phyloP scores from a whole-genome alignment of 1,140 invertebrate species.

The Brachionus calyciflorus region DNA sequence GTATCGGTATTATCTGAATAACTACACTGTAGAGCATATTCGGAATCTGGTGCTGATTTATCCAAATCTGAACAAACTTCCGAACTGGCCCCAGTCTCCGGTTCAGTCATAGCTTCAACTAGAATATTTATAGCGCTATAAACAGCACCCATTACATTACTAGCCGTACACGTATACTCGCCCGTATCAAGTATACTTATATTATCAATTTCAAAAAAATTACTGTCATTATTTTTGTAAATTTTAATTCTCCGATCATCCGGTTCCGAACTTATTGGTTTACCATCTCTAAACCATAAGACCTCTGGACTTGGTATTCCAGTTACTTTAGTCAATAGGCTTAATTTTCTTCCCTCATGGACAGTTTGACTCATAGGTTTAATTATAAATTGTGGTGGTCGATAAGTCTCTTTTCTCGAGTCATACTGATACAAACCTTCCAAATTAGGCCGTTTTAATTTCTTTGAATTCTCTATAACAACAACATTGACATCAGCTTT shows the following conservation, averaged over 20 bases:
- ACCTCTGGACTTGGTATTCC: slow-evolving; percentile 45
- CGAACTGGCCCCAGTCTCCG: slow-evolving; percentile 41
- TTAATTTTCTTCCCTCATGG: slow-evolving; percentile 36
- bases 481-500: slow-evolving; percentile 50
- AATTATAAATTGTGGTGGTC: slow-evolving; percentile 36
- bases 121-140: slow-evolving; percentile 41
- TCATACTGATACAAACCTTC: slow-evolving; percentile 46
- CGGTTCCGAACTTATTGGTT: not conserved
- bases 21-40: not conserved
- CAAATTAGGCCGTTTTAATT: not conserved
- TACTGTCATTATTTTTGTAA: slow-evolving; percentile 49
- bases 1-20: slow-evolving; percentile 42
- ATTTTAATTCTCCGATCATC: slow-evolving; percentile 32
- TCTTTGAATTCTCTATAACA: slow-evolving; percentile 47
- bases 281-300: slow-evolving; percentile 38
- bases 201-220: slow-evolving; percentile 51
- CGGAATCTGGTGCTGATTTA: slow-evolving; percentile 13
- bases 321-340: not conserved
- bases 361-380: slow-evolving; percentile 33
- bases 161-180: slow-evolving; percentile 53
- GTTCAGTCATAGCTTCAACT: slow-evolving; percentile 46
- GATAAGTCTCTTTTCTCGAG: slow-evolving; percentile 47
- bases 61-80: slow-evolving; percentile 34
- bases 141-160: slow-evolving; percentile 51
- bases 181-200: slow-evolving; percentile 50